Percentiles rank a stretch among this genome's conserved stretches.
phyloP scores from a whole-genome alignment of 2,113 vertebrate species.

The Lichenostomus cassidix region DNA sequence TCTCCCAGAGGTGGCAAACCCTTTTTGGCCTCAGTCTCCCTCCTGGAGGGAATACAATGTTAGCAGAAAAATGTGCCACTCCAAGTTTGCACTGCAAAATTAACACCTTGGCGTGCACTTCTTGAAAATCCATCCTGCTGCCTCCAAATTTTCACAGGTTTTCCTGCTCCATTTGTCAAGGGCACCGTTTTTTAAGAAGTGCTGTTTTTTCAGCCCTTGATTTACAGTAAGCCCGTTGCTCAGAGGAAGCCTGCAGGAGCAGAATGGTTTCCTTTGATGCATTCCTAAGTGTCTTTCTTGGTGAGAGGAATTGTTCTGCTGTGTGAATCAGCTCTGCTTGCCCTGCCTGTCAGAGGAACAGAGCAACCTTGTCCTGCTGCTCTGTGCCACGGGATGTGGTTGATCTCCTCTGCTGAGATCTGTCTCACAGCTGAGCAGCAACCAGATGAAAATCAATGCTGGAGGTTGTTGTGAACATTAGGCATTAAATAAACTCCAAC shows the following conservation, averaged over 20 bases:
- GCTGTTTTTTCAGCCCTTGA: not conserved
- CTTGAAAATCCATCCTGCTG: not conserved
- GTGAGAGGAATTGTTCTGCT: conserved; percentile 35
- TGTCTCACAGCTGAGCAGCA: not conserved
- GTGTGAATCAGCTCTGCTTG: conserved; percentile 40
- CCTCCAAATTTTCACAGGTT: conserved; percentile 16
- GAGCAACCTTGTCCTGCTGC: not conserved
- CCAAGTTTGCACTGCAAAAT: not conserved
- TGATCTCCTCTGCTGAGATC: not conserved
- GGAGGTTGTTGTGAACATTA: conserved; percentile 31
- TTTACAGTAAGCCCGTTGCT: conserved; percentile 27
- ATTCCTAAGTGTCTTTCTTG: conserved; percentile 54
- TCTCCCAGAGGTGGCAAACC: not conserved
- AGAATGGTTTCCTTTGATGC: conserved; percentile 44
- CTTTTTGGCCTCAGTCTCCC: not conserved
- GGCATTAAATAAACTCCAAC: conserved; percentile 49
- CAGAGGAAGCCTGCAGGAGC: conserved; percentile 53
- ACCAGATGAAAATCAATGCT: conserved; percentile 43
- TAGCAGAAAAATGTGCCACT: conserved; percentile 20
- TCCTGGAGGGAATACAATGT: not conserved
- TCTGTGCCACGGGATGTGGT: not conserved
- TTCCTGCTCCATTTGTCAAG: conserved; percentile 20
- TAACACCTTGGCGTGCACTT: not conserved
- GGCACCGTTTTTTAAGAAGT: not conserved
- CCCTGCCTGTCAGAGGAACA: conserved; percentile 44